Evolutionary conservation across 2,797 vertebrate species (phyloP).

Genomic region (Myotis vivesi): DNA sequence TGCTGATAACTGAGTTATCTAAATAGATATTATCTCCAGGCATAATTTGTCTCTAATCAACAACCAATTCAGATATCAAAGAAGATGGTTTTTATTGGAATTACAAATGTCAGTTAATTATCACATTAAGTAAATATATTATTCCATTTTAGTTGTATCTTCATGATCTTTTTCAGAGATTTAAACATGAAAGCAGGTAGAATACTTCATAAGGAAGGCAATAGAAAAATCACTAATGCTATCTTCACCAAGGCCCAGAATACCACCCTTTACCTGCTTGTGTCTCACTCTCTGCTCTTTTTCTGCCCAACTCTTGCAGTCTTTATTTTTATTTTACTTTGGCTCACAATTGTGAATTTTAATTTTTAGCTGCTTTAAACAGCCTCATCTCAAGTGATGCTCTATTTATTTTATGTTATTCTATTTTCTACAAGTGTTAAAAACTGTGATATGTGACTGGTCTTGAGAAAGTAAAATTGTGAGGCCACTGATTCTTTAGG

Average conservation of each 20-base stretch:
- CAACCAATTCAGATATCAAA: constrained; percentile 5
- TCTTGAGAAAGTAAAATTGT: background rate
- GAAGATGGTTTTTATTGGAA: background rate
- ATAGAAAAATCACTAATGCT: background rate
- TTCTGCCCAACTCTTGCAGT: background rate
- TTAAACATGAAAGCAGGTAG: background rate
- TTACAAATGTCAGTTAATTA: constrained; percentile 1
- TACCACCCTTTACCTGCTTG: fast-evolving
- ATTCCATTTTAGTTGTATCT: background rate
- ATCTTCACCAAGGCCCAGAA: background rate
- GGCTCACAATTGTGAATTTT: background rate
- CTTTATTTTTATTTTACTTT: background rate
- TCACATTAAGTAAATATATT: background rate
- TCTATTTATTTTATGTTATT: background rate
- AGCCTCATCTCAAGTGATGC: background rate
- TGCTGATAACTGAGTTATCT: background rate
- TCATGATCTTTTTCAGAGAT: background rate
- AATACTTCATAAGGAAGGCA: background rate
- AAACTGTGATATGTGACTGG: background rate
- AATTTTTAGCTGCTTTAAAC: background rate
- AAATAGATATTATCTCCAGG: constrained; percentile 16
- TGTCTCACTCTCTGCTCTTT: background rate
- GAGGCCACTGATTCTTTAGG: background rate
- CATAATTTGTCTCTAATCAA: constrained; percentile 30
- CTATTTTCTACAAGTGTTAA: background rate